Evolutionary conservation across 2,113 vertebrate species (phyloP), one percentile per base, ranked within the genome.

Genomic region (Morphnarchus princeps): DNA sequence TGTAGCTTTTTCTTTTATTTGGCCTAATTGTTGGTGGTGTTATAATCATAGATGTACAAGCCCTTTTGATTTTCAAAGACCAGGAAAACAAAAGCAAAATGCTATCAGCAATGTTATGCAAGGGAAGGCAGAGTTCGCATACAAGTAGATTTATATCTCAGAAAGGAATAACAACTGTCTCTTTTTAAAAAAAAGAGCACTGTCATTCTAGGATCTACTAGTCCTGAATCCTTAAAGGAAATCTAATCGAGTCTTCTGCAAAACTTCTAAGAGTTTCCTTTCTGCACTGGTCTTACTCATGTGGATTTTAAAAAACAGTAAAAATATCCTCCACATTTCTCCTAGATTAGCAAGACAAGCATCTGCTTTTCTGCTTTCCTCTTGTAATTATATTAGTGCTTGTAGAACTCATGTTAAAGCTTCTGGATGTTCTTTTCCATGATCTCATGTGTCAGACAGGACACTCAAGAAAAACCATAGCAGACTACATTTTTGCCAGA

Each of bases 111-210:
- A 6, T 31, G 8, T 40, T 62, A 81, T 31, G 61, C 40, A 50
- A 76, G 16, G 21, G 16, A 77, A 87, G 7, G 15, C 12, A 76
- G 26, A 54, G 16, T 38, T 76, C 0, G 0, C 7, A n/a, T 8
- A 40, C 16, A 57, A 57, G 24, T 18, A 40, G 3, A 59, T 7
- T 71, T 59, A n/a, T 13, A 36, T 21, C 11, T 72, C 57, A 80
- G 32, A 82, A 50, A 42, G 1, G 16, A 31, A 19, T 34, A 34
- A 42, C 0, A 6, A n/a, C 12, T n/a, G 1, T 17, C 34, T 58
- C 3, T 61, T 43, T 50, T 47, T 62, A 19, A 16, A 70, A 17
- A 17, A 58, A 57, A 34, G 5, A 79, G 3, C 6, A 6, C 6
- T 71, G 8, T 38, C 8, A 45, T 66, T 25, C 38, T 40, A 54